A percentile compares a stretch with the other conserved stretches of the same genome.
Conservation (phyloP, 2,888 invertebrate genomes). For the Xestia xanthographa region DNA sequence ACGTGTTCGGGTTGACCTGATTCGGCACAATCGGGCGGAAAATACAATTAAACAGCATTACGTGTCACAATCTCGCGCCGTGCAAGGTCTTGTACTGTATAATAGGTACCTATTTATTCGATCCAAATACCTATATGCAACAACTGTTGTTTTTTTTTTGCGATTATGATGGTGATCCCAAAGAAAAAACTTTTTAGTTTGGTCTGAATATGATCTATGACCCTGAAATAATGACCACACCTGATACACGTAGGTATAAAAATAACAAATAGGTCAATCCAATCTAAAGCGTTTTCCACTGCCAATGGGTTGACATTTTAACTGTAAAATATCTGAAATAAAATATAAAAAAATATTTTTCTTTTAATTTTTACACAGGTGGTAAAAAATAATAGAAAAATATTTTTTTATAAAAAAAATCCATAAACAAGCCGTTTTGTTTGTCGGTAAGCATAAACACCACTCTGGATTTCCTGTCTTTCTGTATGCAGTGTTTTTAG, state of each 20-base stretch:
- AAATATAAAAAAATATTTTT: not conserved
- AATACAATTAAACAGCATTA: not conserved
- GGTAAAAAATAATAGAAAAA: no score
- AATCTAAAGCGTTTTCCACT: not conserved
- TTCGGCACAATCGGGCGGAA: not conserved
- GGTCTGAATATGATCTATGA: no score
- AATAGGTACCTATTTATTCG: not conserved
- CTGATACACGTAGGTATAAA: not conserved
- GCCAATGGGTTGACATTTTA: not conserved
- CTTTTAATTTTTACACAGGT: not conserved
- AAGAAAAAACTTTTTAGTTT: not conserved
- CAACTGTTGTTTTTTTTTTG: not conserved
- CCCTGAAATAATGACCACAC: no score
- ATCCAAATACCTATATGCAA: no score
- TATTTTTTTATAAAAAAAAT: no score
- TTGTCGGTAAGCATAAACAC: no score
- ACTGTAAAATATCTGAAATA: not conserved
- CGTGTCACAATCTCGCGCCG: not conserved
- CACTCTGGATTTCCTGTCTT: not conserved
- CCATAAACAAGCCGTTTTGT: no score
- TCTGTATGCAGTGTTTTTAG: not conserved
- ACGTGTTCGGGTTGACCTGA: not conserved
- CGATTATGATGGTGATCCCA: not conserved
- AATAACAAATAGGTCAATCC: not conserved
- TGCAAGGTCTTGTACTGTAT: not conserved